Evolutionary conservation across 2,888 invertebrate genomes (phyloP).

Genomic region (Falcaria lacertinaria): DNA sequence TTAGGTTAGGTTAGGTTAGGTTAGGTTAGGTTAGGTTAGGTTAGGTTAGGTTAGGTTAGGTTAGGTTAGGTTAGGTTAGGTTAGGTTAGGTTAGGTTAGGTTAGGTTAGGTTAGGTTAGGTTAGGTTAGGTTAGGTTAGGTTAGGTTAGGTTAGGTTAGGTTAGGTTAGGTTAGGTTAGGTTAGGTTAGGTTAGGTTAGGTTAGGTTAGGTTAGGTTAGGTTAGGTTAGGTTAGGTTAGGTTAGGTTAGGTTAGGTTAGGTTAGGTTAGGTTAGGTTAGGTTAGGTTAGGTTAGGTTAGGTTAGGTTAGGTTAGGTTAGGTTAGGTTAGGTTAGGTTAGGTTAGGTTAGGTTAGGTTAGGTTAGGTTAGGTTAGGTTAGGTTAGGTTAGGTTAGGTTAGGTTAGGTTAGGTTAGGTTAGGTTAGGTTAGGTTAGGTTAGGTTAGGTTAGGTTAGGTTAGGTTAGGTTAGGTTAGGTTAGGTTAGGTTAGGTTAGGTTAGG

Average conservation of each 20-base stretch:
- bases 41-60: slow-evolving; percentile 12
- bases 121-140: slow-evolving; percentile 9
- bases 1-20: slow-evolving; percentile 12
- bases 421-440: slow-evolving; percentile 9
- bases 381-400: slow-evolving; percentile 9
- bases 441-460: slow-evolving; percentile 7
- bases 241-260: slow-evolving; percentile 9
- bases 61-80: slow-evolving; percentile 11
- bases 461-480: slow-evolving; percentile 6
- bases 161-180: slow-evolving; percentile 9
- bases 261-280: slow-evolving; percentile 8
- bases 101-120: slow-evolving; percentile 9
- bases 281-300: slow-evolving; percentile 9
- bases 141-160: slow-evolving; percentile 9
- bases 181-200: slow-evolving; percentile 9
- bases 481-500: slow-evolving; percentile 8
- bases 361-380: slow-evolving; percentile 9
- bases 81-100: slow-evolving; percentile 9
- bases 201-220: slow-evolving; percentile 8
- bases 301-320: slow-evolving; percentile 9
- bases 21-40: slow-evolving; percentile 13
- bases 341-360: slow-evolving; percentile 9
- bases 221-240: slow-evolving; percentile 8
- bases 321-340: slow-evolving; percentile 9
- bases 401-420: slow-evolving; percentile 9